phyloP scores from a whole-genome alignment of 1,140 invertebrate genomes.

The Atta texana region DNA sequence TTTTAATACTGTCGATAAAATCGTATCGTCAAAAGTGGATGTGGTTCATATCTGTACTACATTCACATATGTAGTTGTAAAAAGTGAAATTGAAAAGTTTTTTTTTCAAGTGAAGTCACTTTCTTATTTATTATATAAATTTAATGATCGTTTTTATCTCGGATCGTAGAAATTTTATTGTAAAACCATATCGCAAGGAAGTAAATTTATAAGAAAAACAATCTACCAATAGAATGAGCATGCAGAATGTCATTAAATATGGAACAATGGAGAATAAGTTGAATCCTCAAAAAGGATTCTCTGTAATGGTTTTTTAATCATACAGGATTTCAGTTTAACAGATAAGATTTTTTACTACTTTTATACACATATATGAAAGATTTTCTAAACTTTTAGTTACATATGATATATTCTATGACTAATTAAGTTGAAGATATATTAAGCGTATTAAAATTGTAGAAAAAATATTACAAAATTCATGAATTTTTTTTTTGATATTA shows the following conservation, averaged over 20 bases:
- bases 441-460: background rate
- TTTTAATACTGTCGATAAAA: too few relatives aligned
- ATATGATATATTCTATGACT: background rate
- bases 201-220: constrained; percentile 74
- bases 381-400: background rate
- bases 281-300: background rate
- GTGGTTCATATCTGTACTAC: too few relatives aligned
- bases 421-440: constrained; percentile 6
- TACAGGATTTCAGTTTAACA: constrained; percentile 4
- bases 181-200: constrained; percentile 83
- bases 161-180: constrained; percentile 81
- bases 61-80: too few relatives aligned
- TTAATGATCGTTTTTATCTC: constrained; percentile 62
- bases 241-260: constrained; percentile 86
- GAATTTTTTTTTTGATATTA: constrained; percentile 70
- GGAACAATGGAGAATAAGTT: constrained; percentile 85
- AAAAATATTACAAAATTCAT: background rate
- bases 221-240: constrained; percentile 72
- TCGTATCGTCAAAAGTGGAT: too few relatives aligned
- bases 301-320: constrained; percentile 12
- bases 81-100: constrained; percentile 85
- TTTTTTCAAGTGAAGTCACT: background rate
- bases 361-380: background rate
- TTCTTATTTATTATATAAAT: constrained; percentile 25
- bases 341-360: constrained; percentile 34